Base-by-base conservation (phyloP, 1,140 invertebrate species). In the Diabrotica undecimpunctata region DNA sequence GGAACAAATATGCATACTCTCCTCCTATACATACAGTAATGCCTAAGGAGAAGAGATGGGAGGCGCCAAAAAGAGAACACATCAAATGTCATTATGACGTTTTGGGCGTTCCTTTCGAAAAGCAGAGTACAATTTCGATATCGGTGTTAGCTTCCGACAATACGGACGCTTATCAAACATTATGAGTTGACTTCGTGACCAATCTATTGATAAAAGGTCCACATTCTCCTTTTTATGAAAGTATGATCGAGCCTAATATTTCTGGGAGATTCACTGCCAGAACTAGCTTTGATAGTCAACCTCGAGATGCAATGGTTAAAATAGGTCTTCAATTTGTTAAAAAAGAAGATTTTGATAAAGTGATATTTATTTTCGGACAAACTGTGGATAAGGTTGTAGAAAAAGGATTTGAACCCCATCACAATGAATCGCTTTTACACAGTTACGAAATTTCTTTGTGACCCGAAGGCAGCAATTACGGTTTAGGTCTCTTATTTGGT, bases 191-290 rank as follows among this genome's bases (percentile, higher is more conserved):
- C 65, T 87, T 97, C 60, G 74, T 97, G 6, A 86, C 89, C 0
- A 86, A 91, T 71, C 80, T 98, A 35, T 81, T 98, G 70, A 84
- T 92, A 4, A 88, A 87, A 75, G 95, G 95, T 3, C 94, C 95
- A 0, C 97, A 94, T 79, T 88, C 95, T 6, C 87, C 93, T 0
- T 96, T 97, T 79, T 97, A 97, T 75, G 92, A 94, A 75, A 86
- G 86, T 62, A 80, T 97, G 5, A 87, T 97, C 38, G 94, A 96
- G 76, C 88, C 93, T 9, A 91, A 94, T 72, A 87, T 97, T 71
- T 94, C 92, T 2, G 90, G 90, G 39, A 92, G 92, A 38, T 88
- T 88, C 53, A 88, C 90, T 60, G 86, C 91, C 2, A 83, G 86
- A 38, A 91, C 90, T 6, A 91, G 92, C 5, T 94, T 85, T 77